Evolutionary conservation across 2,888 invertebrate species (phyloP).

Genomic region (Camponotus fellah): DNA sequence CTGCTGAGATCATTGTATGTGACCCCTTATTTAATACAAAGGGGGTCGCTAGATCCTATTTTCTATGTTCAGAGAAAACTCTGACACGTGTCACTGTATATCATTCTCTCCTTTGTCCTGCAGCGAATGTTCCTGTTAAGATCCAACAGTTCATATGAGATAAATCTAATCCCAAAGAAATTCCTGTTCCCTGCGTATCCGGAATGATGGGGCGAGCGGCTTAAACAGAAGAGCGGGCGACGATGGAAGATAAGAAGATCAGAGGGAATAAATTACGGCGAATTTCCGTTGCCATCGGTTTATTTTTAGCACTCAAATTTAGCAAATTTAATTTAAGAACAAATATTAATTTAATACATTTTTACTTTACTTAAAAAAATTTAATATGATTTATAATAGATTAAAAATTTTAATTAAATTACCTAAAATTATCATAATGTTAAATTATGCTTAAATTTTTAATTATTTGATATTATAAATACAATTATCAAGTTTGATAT

Average conservation of each 20-base stretch:
- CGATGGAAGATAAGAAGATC: conserved; percentile 8
- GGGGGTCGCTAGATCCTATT: conserved; percentile 65
- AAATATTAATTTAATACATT: not conserved
- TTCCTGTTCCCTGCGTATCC: conserved; percentile 36
- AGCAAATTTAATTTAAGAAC: not conserved
- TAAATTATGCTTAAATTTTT: not conserved
- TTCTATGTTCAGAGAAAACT: conserved; percentile 68
- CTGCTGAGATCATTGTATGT: conserved; percentile 22
- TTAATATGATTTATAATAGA: not conserved
- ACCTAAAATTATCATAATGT: not conserved
- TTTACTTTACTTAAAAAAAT: not conserved
- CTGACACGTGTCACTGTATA: conserved; percentile 65
- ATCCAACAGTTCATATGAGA: conserved; percentile 45
- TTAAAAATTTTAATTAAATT: not conserved
- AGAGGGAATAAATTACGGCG: not conserved
- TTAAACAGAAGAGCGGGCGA: conserved; percentile 2
- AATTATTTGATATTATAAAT: not conserved
- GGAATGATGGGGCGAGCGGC: conserved; percentile 35
- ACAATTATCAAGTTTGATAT: not conserved
- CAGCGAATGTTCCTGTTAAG: conserved; percentile 39
- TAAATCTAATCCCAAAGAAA: conserved; percentile 53
- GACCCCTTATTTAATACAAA: conserved; percentile 47
- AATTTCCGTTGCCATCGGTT: not conserved
- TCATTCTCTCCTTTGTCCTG: conserved; percentile 59
- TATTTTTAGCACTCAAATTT: not conserved